phyloP scores from a whole-genome alignment of 2,797 vertebrate genomes.

The Rhynchonycteris naso region DNA sequence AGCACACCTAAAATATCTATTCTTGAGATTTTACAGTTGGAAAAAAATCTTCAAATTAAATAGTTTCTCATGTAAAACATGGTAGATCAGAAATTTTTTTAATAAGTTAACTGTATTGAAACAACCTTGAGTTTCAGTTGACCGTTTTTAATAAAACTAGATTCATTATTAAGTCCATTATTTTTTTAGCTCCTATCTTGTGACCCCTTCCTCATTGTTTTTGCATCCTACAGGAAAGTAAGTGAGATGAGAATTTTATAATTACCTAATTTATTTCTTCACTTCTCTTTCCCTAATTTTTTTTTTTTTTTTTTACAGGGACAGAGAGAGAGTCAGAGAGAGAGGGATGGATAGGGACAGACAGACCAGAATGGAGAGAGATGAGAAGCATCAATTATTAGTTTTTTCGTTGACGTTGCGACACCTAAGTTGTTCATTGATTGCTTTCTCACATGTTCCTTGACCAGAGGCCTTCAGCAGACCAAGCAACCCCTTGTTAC shows the following conservation, averaged over 20 bases:
- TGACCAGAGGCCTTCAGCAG: too few relatives aligned
- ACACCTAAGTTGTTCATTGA: too few relatives aligned
- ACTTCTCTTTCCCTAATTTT: background rate
- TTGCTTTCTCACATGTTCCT: too few relatives aligned
- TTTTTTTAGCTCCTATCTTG: background rate
- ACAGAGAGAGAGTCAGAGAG: too few relatives aligned
- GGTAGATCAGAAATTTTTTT: background rate
- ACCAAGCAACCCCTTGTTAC: too few relatives aligned
- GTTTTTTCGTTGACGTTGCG: too few relatives aligned
- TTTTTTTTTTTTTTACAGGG: too few relatives aligned
- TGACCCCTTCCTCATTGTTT: background rate
- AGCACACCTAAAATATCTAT: background rate
- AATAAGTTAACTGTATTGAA: background rate
- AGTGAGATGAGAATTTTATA: background rate
- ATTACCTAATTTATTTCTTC: background rate
- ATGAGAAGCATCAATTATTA: too few relatives aligned
- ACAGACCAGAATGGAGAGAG: too few relatives aligned
- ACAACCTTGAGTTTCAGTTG: background rate
- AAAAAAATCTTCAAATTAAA: slow-evolving; percentile 20
- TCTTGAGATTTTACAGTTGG: background rate
- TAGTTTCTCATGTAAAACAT: background rate
- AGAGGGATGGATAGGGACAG: too few relatives aligned
- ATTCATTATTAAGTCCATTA: background rate
- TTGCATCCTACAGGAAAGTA: background rate
- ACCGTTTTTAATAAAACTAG: background rate